Evolutionary conservation across 2,888 invertebrate genomes (phyloP).

Genomic region (Lymantria dispar): DNA sequence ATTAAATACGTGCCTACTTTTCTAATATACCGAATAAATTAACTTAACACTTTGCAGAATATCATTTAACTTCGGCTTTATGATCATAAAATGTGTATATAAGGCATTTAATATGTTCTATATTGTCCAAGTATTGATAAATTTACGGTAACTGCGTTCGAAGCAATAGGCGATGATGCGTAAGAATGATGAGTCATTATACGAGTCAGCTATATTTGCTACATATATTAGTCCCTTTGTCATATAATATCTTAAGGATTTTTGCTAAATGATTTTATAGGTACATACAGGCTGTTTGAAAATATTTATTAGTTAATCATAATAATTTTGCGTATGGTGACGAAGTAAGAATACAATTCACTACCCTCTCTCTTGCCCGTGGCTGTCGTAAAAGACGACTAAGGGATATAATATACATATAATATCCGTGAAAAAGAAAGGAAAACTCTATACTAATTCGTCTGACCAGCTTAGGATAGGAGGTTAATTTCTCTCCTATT

Average conservation of each 20-base stretch:
- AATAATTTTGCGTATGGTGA: no score
- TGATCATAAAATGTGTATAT: slow-evolving; percentile 47
- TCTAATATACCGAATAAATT: not conserved
- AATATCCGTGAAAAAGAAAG: no score
- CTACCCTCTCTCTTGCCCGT: no score
- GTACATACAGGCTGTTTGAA: slow-evolving; percentile 45
- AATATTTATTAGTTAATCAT: slow-evolving; percentile 1
- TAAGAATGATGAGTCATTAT: slow-evolving; percentile 47
- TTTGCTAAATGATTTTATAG: slow-evolving; percentile 47
- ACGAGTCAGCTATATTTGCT: slow-evolving; percentile 54
- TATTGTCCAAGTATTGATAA: slow-evolving; percentile 44
- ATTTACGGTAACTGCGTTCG: slow-evolving; percentile 52
- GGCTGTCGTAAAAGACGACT: no score
- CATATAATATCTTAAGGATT: slow-evolving; percentile 50
- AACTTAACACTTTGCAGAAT: not conserved
- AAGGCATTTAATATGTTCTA: slow-evolving; percentile 45
- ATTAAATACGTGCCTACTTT: not conserved
- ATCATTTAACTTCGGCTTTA: slow-evolving; percentile 12
- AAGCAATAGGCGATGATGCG: slow-evolving; percentile 56
- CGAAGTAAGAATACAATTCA: no score
- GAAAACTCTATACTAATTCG: no score
- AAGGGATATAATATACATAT: no score
- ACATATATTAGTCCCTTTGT: slow-evolving; percentile 65
- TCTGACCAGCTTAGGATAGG: no score
- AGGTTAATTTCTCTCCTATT: no score